Evolutionary conservation across 2,888 invertebrate genomes (phyloP).

Genomic region (Pollenia amentaria): DNA sequence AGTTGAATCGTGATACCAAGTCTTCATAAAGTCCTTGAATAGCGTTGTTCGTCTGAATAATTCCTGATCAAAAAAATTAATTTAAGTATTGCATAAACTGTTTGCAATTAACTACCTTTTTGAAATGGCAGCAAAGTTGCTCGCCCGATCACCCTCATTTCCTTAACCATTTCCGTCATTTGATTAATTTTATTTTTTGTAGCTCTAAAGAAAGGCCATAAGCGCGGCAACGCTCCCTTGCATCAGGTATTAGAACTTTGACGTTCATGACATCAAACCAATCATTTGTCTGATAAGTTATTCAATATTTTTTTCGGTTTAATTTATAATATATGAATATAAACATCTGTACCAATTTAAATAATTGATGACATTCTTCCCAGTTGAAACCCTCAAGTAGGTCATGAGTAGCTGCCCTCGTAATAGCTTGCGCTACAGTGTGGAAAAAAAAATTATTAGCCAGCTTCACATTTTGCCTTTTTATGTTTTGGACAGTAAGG

Average conservation of each 20-base stretch:
- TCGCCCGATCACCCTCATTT: too few relatives aligned
- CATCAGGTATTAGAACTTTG: too few relatives aligned
- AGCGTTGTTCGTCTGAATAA: neutral
- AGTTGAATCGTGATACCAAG: constrained; percentile 1
- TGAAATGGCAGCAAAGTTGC: too few relatives aligned
- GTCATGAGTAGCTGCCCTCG: neutral
- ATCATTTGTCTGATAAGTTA: neutral
- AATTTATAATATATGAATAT: constrained; percentile 1
- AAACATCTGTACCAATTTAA: constrained; percentile 9
- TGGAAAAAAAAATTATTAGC: neutral
- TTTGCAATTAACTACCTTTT: too few relatives aligned
- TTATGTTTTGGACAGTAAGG: neutral
- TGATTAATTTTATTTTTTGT: too few relatives aligned
- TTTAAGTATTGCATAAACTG: too few relatives aligned
- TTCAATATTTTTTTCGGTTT: constrained; percentile 6
- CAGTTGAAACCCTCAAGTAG: neutral
- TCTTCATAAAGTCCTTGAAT: constrained; percentile 6
- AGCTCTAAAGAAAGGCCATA: constrained; percentile 1
- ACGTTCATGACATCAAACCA: too few relatives aligned
- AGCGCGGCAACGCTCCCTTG: neutral
- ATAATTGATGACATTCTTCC: constrained; percentile 1
- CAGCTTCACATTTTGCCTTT: constrained; percentile 2
- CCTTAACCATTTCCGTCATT: too few relatives aligned
- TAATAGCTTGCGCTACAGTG: neutral
- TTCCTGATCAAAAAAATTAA: too few relatives aligned